A percentile compares a stretch with the other conserved stretches of the same genome.
These are phyloP conservation scores for Drosophila fungiperda DNA, from an alignment of 2,888 invertebrate species.

Conservation along the genomic window DNA sequence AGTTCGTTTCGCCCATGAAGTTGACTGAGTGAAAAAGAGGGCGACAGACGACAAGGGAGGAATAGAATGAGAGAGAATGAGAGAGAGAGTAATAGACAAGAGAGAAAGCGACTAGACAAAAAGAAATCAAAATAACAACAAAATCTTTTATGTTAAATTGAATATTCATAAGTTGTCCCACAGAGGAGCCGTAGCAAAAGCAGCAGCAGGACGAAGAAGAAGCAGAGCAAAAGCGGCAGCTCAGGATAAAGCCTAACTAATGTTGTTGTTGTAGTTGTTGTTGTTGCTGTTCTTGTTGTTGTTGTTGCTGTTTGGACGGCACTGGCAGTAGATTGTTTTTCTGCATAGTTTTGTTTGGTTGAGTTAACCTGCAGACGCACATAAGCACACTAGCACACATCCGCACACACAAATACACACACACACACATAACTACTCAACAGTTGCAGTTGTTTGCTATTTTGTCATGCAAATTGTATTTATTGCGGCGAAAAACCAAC, in stretches of 20 bases:
- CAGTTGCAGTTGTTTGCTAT: constrained; percentile 78
- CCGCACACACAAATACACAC: constrained; percentile 15
- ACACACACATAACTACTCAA: constrained; percentile 21
- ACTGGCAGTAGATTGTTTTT: constrained; percentile 76
- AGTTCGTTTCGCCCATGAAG: constrained; percentile 50
- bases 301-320: constrained; percentile 45
- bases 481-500: constrained; percentile 75
- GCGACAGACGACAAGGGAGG: background rate
- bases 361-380: constrained; percentile 71
- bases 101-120: constrained; percentile 24
- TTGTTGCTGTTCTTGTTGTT: constrained; percentile 17
- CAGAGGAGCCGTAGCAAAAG: constrained; percentile 38
- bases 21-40: constrained; percentile 9
- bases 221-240: constrained; percentile 17
- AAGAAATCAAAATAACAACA: constrained; percentile 71
- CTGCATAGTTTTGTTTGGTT: constrained; percentile 77
- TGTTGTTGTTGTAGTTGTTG: constrained; percentile 18
- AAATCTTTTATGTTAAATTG: constrained; percentile 80
- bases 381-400: constrained; percentile 6
- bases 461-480: constrained; percentile 80
- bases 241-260: constrained; percentile 54
- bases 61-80: background rate
- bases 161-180: constrained; percentile 77
- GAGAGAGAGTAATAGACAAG: background rate
- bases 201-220: constrained; percentile 14